Evolutionary conservation across 2,797 vertebrate species (phyloP), one percentile per base, ranked within the genome.

Genomic region (Aldrovandia affinis): DNA sequence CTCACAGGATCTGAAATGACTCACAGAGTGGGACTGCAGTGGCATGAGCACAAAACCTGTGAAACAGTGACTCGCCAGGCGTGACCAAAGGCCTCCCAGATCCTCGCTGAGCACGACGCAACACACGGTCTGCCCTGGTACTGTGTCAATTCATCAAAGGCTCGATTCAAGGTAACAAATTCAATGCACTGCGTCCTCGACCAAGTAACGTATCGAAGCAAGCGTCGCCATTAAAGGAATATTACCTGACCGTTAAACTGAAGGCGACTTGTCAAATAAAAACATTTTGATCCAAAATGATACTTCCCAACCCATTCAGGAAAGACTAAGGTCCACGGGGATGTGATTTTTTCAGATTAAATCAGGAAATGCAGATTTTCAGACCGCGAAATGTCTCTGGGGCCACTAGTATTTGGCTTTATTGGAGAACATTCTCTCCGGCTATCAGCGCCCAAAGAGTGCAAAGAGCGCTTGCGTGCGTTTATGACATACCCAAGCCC

Each of bases 1-100:
- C 59, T 39, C 87, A 75, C 81, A 83, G 83, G 77, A 84, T 80
- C 82, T 79, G 59, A 81, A 87, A 87, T 89, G 90, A 90, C 85
- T 91, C 90, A 90, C 80, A 84, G 85, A 70, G 79, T 30, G 83
- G 55, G 54, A 54, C 50, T 14, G 30, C 28, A 42, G 36, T 8
- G n/a, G 22, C 44, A 28, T 47, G 20, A 30, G 61, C 33, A n/a
- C 3, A n/a, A n/a, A 61, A 81, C 36, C 28, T 44, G 55, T 1
- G 14, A 39, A 20, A 55, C 42, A 25, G 18, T 44, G 57, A 50
- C 77, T 47, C 7, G 20, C 25, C 42, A 12, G 36, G 14, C 65
- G 9, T 44, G 22, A 44, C 15, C 30, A 28, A 75, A 44, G 39
- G 42, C 20, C 22, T 44, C 20, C 39, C 3, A 22, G 39, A 75